Conservation (phyloP, 2,113 vertebrate genomes). For the Dromas ardeola region DNA sequence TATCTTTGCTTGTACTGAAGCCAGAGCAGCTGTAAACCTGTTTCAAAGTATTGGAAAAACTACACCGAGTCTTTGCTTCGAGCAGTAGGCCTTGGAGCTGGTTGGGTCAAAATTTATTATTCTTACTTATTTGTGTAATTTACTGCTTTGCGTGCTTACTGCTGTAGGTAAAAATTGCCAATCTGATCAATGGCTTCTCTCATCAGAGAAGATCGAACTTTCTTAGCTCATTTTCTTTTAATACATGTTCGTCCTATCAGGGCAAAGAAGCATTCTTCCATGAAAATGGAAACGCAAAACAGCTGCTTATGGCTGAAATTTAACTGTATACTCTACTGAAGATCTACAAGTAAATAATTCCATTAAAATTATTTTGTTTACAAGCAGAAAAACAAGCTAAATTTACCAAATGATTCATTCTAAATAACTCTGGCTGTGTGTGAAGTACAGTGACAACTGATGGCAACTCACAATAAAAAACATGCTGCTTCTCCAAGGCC, state of each 20-base stretch:
- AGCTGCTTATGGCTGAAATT: not conserved
- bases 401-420: not conserved
- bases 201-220: not conserved
- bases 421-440: not conserved
- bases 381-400: not conserved
- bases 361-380: not conserved
- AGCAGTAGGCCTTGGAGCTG: not conserved
- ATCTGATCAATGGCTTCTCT: not conserved
- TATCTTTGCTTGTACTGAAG: not conserved
- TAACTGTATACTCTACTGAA: not conserved
- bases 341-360: not conserved
- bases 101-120: not conserved
- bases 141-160: not conserved
- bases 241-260: not conserved
- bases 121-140: not conserved
- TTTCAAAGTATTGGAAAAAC: not conserved
- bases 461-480: not conserved
- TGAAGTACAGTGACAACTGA: not conserved
- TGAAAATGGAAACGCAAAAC: not conserved
- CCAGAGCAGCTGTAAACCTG: not conserved
- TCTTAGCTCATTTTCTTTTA: not conserved
- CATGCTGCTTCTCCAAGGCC: not conserved
- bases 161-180: not conserved
- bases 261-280: not conserved
- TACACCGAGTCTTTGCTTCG: accelerated